Evolutionary conservation across 2,888 invertebrate species (phyloP).

Genomic region (Nesidiocoris tenuis): DNA sequence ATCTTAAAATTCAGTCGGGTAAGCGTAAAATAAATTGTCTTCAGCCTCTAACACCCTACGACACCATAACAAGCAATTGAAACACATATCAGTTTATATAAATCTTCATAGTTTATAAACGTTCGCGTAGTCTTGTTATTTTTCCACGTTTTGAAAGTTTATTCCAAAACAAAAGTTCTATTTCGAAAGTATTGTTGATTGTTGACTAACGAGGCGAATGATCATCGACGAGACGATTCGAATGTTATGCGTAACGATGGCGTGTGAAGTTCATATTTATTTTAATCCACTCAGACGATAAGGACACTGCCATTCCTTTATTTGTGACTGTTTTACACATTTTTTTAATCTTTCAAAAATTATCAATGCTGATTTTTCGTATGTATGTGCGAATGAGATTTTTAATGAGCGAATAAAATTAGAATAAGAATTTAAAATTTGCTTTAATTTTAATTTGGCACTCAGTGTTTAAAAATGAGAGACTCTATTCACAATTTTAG

Average conservation of each 20-base stretch:
- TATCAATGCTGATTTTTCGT: no score
- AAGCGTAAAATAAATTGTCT: background rate
- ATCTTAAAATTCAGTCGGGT: no score
- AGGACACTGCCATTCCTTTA: background rate
- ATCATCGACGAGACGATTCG: no score
- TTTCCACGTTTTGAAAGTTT: slow-evolving; percentile 1
- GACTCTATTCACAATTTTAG: background rate
- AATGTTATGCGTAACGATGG: no score
- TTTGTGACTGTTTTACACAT: no score
- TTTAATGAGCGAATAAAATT: background rate
- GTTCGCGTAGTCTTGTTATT: slow-evolving; percentile 16
- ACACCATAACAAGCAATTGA: slow-evolving; percentile 16
- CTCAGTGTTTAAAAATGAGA: background rate
- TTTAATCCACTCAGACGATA: background rate
- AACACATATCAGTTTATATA: slow-evolving; percentile 40
- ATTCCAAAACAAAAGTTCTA: slow-evolving; percentile 8
- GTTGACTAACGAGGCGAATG: no score
- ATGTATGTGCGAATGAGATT: background rate
- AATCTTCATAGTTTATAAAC: slow-evolving; percentile 32
- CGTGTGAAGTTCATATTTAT: no score
- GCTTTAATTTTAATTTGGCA: background rate
- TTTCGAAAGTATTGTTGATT: background rate
- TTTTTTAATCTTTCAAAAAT: no score
- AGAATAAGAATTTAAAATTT: background rate
- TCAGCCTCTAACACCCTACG: background rate